Percentiles rank a stretch among this genome's conserved stretches.
Conservation (phyloP, 2,113 vertebrate genomes). For the Hydrochoerus hydrochaeris region DNA sequence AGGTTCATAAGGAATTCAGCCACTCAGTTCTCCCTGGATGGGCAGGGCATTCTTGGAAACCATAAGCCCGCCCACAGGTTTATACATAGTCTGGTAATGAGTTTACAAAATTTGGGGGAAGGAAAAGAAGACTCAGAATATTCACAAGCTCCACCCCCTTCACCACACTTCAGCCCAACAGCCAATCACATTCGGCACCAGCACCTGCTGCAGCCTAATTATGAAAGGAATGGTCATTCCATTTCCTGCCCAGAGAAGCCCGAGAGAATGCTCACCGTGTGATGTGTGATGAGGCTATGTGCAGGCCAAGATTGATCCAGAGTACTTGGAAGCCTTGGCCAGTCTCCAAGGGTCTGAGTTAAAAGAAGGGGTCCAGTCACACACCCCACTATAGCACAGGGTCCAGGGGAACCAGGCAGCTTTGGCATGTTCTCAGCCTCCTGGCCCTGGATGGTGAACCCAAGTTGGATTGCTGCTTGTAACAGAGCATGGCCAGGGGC, state of each 20-base stretch:
- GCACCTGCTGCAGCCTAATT: background rate
- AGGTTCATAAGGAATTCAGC: background rate
- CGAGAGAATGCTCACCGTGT: background rate
- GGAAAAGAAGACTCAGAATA: background rate
- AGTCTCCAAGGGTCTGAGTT: background rate
- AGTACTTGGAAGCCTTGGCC: background rate
- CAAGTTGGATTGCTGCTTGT: background rate
- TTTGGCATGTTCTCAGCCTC: background rate
- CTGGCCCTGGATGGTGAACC: background rate
- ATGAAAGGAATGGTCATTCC: too few species aligned
- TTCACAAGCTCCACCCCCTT: background rate
- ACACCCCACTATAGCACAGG: background rate
- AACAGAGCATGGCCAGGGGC: too few species aligned
- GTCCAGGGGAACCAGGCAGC: background rate
- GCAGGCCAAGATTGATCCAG: background rate
- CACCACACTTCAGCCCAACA: background rate
- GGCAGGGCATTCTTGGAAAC: background rate
- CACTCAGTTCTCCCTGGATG: background rate
- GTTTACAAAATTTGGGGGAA: background rate
- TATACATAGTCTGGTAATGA: fast-evolving
- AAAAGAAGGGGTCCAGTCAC: background rate
- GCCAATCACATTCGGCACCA: background rate
- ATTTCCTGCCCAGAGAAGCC: background rate
- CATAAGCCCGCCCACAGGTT: background rate
- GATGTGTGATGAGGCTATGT: background rate